Percentiles rank a stretch among this genome's conserved stretches.
These are phyloP conservation scores for Labrus mixtus DNA, from an alignment of 2,113 vertebrate species.

Conservation along the genomic window DNA sequence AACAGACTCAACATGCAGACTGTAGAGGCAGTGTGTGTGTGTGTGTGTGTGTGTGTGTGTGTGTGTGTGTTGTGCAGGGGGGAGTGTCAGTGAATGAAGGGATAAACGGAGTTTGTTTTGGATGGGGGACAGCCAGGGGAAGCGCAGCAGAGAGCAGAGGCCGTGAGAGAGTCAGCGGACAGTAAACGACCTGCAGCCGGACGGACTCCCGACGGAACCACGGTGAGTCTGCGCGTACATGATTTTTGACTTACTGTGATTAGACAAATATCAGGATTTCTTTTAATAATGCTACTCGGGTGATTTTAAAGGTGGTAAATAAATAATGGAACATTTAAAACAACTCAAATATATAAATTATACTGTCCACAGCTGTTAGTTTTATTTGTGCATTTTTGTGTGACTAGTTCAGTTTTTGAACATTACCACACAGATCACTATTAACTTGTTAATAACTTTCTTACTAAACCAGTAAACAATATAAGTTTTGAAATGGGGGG, in stretches of 20 bases:
- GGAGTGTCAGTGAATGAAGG: slow-evolving; percentile 49
- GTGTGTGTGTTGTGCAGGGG: neutral
- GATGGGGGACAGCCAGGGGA: slow-evolving; percentile 52
- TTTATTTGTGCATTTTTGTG: neutral
- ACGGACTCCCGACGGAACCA: slow-evolving; percentile 28
- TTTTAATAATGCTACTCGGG: neutral
- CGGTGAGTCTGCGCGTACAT: slow-evolving; percentile 60
- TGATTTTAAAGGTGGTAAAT: neutral
- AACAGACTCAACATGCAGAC: neutral
- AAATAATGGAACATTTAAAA: neutral
- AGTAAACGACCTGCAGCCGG: slow-evolving; percentile 32
- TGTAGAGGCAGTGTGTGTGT: too few relatives aligned
- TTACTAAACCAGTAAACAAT: too few relatives aligned
- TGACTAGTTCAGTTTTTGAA: neutral
- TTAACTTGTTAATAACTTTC: too few relatives aligned
- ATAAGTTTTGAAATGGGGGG: too few relatives aligned
- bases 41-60: neutral
- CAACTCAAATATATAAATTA: neutral
- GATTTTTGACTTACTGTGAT: neutral
- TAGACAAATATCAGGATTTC: neutral
- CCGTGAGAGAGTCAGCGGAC: slow-evolving; percentile 50
- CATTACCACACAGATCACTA: too few relatives aligned
- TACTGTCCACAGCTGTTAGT: neutral
- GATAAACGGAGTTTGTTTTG: slow-evolving; percentile 74
- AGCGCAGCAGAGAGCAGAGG: slow-evolving; percentile 42